Base-by-base conservation (phyloP, 2,888 invertebrate species). In the Drosophila robusta region DNA sequence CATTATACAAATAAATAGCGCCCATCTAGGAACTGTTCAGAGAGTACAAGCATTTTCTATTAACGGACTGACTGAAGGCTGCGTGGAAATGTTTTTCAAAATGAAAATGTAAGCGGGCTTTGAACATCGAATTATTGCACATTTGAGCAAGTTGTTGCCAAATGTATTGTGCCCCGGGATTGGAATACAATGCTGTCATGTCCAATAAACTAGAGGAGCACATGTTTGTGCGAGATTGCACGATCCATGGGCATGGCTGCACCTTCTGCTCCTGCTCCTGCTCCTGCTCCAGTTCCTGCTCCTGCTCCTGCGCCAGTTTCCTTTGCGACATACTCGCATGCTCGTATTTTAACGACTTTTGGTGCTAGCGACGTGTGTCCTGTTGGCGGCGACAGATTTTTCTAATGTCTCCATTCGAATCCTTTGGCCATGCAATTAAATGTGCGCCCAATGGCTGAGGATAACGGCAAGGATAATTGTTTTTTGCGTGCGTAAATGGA, bases 401-500 rank as follows among this genome's bases (percentile, higher is more conserved):
- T 89, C 83, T 90, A 90, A 90, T 90, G 90, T 90, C 90, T 90
- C 88, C 90, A 90, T 90, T 84, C 69, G 79, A 80, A 85, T 72
- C 85, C 85, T 84, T 89, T 84, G 79, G 83, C 77, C 73, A 68
- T 73, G 87, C 85, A 89, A 89, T 90, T 87, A 83, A 87, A 83
- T 87, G 69, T 66, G 68, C 51, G 61, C 78, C 47, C 45, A 22
- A 36, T 41, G 46, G 49, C 42, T 42, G n/a, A 24, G 36, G 36
- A 12, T 47, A 39, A 49, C 52, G 45, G 58, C 57, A 38, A 51
- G 70, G 58, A 76, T 87, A 87, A 87, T 85, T 85, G 83, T 87
- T 79, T 81, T 83, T 78, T 72, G 73, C 67, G 60, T 71, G 74
- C 68, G 69, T 71, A 61, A 78, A 78, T 73, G 74, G 72, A 65